phyloP scores from a whole-genome alignment of 2,888 invertebrate species.

The Ophion slaviceki region DNA sequence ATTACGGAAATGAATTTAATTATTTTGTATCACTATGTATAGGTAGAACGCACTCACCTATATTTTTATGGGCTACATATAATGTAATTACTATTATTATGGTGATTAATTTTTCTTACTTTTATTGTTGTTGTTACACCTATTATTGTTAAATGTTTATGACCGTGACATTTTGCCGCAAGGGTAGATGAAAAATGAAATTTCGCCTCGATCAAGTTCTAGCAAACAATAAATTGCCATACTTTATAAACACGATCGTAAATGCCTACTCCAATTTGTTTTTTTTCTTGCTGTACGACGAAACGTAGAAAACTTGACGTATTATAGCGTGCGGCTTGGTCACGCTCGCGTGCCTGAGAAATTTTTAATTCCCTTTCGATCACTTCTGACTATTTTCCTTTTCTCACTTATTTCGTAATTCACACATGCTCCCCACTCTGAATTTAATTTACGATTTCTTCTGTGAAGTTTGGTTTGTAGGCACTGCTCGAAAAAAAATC shows the following conservation, averaged over 20 bases:
- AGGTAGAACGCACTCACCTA: background rate
- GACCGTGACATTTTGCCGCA: background rate
- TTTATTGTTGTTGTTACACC: background rate
- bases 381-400: slow-evolving; percentile 11
- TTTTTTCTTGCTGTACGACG: background rate
- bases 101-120: background rate
- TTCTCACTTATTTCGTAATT: slow-evolving; percentile 6
- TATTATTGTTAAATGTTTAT: background rate
- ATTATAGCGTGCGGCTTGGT: slow-evolving; percentile 53
- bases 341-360: slow-evolving; percentile 55
- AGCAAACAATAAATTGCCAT: slow-evolving; percentile 37
- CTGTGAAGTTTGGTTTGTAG: too few species aligned
- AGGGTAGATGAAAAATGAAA: slow-evolving; percentile 41
- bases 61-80: background rate
- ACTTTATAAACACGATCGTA: slow-evolving; percentile 40
- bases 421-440: background rate
- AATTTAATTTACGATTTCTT: background rate
- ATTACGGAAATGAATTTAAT: background rate
- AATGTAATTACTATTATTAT: background rate
- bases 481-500: too few species aligned
- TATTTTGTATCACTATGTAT: background rate
- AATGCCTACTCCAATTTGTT: slow-evolving; percentile 34
- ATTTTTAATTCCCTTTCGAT: slow-evolving; percentile 56
- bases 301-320: slow-evolving; percentile 47
- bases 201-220: slow-evolving; percentile 21